These are phyloP conservation scores for Pseudorhiza aurosa DNA, from an alignment of 30 jellyfish, hydroid and myxozoan genomes.

Conservation along the genomic window DNA sequence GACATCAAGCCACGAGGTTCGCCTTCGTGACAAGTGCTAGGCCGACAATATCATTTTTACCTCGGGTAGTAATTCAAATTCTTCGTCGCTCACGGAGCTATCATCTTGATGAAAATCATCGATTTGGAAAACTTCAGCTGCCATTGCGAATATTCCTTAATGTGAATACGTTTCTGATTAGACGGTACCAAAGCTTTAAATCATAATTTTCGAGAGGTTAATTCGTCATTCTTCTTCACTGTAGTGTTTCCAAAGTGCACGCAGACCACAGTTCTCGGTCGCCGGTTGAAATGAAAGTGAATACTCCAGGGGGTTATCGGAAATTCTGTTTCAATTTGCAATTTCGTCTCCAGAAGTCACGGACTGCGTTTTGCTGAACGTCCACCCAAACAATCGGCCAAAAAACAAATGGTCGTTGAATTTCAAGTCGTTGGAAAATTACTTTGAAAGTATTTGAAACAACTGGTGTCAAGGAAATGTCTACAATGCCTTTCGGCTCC, in stretches of 20 bases:
- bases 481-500: no score
- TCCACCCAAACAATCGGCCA: no score
- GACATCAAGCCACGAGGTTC: conserved; percentile 37
- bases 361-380: no score
- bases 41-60: conserved; percentile 41
- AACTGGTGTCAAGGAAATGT: no score
- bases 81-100: conserved; percentile 92
- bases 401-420: no score
- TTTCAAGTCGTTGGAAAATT: no score
- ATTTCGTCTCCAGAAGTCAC: no score
- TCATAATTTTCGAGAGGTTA: background rate
- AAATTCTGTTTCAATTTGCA: no score
- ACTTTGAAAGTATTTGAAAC: no score
- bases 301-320: conserved; percentile 40
- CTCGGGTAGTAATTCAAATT: conserved; percentile 90
- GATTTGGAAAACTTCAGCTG: conserved; percentile 91
- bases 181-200: no score
- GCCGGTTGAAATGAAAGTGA: conserved; percentile 23
- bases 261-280: conserved; percentile 23
- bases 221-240: conserved; percentile 19
- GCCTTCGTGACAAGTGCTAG: conserved; percentile 12
- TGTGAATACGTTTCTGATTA: no score
- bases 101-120: conserved; percentile 92
- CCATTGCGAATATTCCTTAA: conserved; percentile 47
- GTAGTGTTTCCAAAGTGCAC: conserved; percentile 39